phyloP scores from a whole-genome alignment of 2,113 vertebrate genomes.

The Carollia perspicillata region DNA sequence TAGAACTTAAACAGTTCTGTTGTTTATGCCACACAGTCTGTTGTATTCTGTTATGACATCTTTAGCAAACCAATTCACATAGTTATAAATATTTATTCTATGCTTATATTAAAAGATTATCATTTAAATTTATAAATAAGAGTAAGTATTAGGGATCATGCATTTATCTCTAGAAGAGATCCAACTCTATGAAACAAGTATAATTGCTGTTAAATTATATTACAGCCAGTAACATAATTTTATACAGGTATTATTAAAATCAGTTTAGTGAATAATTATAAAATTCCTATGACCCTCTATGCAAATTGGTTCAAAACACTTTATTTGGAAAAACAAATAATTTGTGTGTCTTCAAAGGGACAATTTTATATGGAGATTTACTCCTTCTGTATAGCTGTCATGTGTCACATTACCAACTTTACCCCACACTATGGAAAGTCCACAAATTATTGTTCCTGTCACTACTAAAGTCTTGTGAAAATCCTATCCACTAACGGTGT shows the following conservation, averaged over 20 bases:
- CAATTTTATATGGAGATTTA: too few relatives aligned
- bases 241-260: background rate
- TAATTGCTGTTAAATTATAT: background rate
- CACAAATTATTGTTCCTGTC: background rate
- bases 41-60: background rate
- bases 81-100: background rate
- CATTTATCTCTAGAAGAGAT: background rate
- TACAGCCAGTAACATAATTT: background rate
- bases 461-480: background rate
- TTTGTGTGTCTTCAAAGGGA: too few relatives aligned
- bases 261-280: background rate
- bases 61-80: background rate
- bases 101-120: background rate
- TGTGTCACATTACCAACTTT: background rate
- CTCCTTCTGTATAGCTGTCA: background rate
- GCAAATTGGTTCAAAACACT: background rate
- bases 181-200: background rate
- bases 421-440: background rate
- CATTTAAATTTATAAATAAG: background rate
- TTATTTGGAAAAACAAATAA: background rate
- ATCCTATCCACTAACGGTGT: background rate
- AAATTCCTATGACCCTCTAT: background rate
- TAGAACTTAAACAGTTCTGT: background rate
- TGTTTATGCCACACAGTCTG: background rate
- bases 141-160: background rate